Base-by-base conservation (phyloP, 2,797 vertebrate species). In the Buphagus erythrorhynchus region DNA sequence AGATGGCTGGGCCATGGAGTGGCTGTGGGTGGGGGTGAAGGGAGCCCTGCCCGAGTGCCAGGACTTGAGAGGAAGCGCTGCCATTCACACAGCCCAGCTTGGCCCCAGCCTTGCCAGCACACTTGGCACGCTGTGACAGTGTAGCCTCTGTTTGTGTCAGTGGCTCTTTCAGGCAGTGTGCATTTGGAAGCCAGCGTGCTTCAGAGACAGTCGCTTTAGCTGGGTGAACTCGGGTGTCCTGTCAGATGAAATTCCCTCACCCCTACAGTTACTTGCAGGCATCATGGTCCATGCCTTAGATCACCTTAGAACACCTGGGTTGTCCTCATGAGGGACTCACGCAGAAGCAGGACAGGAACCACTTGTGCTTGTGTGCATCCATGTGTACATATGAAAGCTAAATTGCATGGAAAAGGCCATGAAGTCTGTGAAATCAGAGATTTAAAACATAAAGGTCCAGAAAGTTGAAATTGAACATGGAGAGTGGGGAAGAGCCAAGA, bases 291-390 rank as follows among this genome's bases (percentile, higher is more conserved):
- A 29, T 55, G 20, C 22, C 38, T 59, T 31, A 38, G 49, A 7
- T 43, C 20, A 36, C 19, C 35, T 62, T 21, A 45, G 35, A 16
- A 65, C 21, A 43, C 9, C 35, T 11, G 10, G 43, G 10, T 12
- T 0, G 2, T 86, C 38, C 10, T 49, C 31, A 10, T 3, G 20
- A 33, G 12, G 26, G 43, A 58, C 36, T 3, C 12, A 25, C 0
- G 3, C 7, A 54, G 51, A 72, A 36, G 20, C 13, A 84, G 14
- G 25, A 13, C 25, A 61, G 10, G 10, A 69, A 25, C 16, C 11
- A 31, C 2, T 0, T 5, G 4, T 26, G 8, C 14, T 43, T n/a
- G 2, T 4, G 1, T 25, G 11, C n/a, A 17, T 9, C 17, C 8
- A 4, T 6, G 12, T 0, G 1, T 10, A 5, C 24, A 7, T 38